A percentile compares a stretch with the other conserved stretches of the same genome.
Evolutionary conservation across 2,113 vertebrate genomes (phyloP).

Genomic region (Tachuris rubrigastra): DNA sequence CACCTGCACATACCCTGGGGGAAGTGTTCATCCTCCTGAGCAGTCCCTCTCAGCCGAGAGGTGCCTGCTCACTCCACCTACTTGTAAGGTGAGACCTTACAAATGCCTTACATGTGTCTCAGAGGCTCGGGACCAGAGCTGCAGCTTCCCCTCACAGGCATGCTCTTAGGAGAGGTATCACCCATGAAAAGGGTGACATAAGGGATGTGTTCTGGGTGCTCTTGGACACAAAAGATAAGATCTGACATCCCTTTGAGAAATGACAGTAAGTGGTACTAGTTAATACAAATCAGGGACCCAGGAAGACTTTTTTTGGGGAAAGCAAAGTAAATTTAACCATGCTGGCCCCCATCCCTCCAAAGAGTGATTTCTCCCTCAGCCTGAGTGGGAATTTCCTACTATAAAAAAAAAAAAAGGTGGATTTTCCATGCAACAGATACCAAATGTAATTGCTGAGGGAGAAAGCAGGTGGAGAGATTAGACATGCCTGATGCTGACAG

Average conservation of each 20-base stretch:
- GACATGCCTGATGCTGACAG: slow-evolving; percentile 2
- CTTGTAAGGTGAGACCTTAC: background rate
- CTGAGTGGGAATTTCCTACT: background rate
- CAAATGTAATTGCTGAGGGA: background rate
- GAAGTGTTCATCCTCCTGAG: background rate
- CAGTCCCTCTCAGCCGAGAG: background rate
- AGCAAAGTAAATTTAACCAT: background rate
- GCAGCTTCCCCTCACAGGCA: background rate
- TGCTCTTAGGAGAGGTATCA: background rate
- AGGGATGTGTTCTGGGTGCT: background rate
- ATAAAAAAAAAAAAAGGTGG: background rate
- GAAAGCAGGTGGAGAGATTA: background rate
- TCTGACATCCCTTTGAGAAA: background rate
- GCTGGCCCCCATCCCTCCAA: background rate
- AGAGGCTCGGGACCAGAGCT: too few species aligned
- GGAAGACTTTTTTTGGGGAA: background rate
- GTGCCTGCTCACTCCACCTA: background rate
- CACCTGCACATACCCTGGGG: background rate
- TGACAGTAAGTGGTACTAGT: background rate
- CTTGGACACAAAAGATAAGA: background rate
- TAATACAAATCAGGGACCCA: background rate
- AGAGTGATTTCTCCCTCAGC: background rate
- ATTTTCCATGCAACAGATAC: background rate
- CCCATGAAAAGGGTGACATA: accelerated
- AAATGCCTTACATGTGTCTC: too few species aligned